phyloP scores from a whole-genome alignment of 2,888 invertebrate genomes.

The Acronicta psi region DNA sequence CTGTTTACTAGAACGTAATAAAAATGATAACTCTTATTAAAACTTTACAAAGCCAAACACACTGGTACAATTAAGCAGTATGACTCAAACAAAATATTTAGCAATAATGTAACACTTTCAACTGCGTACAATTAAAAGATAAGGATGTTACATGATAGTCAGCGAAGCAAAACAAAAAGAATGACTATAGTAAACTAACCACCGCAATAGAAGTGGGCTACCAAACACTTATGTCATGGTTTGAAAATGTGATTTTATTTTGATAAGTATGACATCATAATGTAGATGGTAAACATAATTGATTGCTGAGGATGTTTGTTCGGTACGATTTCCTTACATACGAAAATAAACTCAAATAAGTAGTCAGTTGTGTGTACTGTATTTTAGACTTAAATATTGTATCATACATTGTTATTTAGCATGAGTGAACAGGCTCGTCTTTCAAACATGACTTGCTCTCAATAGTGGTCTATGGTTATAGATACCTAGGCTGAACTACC shows the following conservation, averaged over 20 bases:
- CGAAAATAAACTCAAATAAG: slow-evolving; percentile 4
- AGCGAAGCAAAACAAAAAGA: slow-evolving; percentile 75
- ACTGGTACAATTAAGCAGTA: slow-evolving; percentile 51
- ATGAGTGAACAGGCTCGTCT: too few relatives aligned
- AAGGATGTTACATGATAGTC: slow-evolving; percentile 75
- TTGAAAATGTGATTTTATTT: slow-evolving; percentile 60
- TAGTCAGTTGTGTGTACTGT: neutral
- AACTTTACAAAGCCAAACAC: slow-evolving; percentile 29
- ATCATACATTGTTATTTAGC: neutral
- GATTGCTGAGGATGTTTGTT: slow-evolving; percentile 14
- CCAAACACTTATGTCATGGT: slow-evolving; percentile 71
- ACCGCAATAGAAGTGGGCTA: slow-evolving; percentile 45
- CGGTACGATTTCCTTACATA: neutral
- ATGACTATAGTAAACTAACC: slow-evolving; percentile 53
- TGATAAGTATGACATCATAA: slow-evolving; percentile 51
- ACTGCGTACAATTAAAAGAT: slow-evolving; percentile 65
- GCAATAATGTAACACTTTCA: slow-evolving; percentile 76
- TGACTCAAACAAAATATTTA: slow-evolving; percentile 63
- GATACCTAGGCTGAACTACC: too few relatives aligned
- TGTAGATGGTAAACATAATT: slow-evolving; percentile 28
- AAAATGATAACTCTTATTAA: slow-evolving; percentile 27
- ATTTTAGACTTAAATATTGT: neutral
- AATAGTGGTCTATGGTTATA: too few relatives aligned
- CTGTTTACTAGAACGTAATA: neutral
- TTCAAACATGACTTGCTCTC: too few relatives aligned